These are phyloP conservation scores for Helicoverpa zea DNA, from an alignment of 1,140 invertebrate genomes.

Conservation along the genomic window DNA sequence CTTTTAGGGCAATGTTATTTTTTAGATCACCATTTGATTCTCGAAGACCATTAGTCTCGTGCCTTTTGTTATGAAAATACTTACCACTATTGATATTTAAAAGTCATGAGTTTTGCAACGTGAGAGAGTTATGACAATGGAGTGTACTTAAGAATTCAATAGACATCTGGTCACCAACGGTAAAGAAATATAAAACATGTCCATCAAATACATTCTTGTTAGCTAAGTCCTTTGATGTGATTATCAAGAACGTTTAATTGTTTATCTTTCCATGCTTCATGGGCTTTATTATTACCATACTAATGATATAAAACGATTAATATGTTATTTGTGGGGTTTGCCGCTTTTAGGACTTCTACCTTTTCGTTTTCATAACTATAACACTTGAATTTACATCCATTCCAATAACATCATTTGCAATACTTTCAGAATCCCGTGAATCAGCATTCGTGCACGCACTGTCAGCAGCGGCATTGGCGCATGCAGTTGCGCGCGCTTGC, in stretches of 20 bases:
- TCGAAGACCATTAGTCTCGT: background rate
- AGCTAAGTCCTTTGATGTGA: background rate
- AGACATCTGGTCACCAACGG: conserved; percentile 33
- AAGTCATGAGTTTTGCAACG: background rate
- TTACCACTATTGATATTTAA: background rate
- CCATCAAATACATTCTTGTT: background rate
- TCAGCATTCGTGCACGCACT: conserved; percentile 95
- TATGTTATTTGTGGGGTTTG: no score
- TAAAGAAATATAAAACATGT: conserved; percentile 14
- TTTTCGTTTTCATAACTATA: background rate
- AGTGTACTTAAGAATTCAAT: background rate
- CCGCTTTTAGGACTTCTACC: no score
- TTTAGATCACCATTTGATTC: background rate
- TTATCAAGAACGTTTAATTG: background rate
- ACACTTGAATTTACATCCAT: no score
- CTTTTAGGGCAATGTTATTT: background rate
- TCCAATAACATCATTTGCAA: conserved; percentile 27
- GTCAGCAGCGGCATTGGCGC: conserved; percentile 95
- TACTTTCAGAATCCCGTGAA: conserved; percentile 93
- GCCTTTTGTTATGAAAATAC: background rate
- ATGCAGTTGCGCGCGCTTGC: conserved; percentile 95
- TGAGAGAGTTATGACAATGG: background rate
- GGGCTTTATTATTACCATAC: background rate
- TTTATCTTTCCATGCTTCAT: background rate
- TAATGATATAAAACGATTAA: no score